These are phyloP conservation scores for Craniophora ligustri DNA, from an alignment of 2,888 invertebrate species.

Conservation along the genomic window DNA sequence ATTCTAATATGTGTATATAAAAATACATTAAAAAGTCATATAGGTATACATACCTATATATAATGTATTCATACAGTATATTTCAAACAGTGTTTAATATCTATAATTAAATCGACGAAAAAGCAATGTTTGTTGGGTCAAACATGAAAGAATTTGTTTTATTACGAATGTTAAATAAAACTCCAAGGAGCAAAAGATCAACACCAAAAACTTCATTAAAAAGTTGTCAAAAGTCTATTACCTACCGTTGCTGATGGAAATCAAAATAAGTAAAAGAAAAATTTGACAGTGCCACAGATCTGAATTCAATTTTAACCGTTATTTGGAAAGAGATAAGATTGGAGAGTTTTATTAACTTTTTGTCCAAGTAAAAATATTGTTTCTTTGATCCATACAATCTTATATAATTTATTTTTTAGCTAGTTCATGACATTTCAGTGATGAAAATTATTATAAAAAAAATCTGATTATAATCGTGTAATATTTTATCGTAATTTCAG, in stretches of 20 bases:
- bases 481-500: too few species aligned
- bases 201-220: constrained; percentile 63
- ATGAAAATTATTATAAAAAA: too few species aligned
- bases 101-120: too few species aligned
- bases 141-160: constrained; percentile 1
- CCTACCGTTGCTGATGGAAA: constrained; percentile 52
- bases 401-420: background rate
- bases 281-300: constrained; percentile 4
- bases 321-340: background rate
- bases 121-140: background rate
- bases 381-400: too few species aligned
- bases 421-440: too few species aligned
- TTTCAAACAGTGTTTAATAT: too few species aligned
- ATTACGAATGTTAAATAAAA: constrained; percentile 16
- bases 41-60: too few species aligned
- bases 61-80: too few species aligned
- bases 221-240: constrained; percentile 69
- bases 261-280: constrained; percentile 48
- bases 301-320: constrained; percentile 7
- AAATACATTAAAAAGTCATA: too few species aligned
- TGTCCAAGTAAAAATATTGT: too few species aligned
- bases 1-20: too few species aligned
- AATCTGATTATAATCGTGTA: too few species aligned
- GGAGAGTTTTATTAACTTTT: background rate
- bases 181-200: constrained; percentile 37